These are phyloP conservation scores for Sebastes wilsoni DNA, from an alignment of 2,797 vertebrate genomes.

Conservation along the genomic window DNA sequence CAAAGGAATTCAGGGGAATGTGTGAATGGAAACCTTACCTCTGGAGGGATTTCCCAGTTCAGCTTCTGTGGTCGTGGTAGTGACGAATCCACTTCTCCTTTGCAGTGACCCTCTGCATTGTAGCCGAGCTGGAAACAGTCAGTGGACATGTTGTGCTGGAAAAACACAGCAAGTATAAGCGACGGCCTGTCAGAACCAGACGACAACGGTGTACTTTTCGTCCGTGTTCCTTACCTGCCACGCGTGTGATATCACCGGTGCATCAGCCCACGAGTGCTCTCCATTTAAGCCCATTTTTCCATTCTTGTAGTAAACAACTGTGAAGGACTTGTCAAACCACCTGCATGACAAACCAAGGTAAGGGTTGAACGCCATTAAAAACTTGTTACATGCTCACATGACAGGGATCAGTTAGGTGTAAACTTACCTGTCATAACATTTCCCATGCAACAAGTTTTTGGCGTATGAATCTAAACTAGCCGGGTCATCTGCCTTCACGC, in stretches of 20 bases:
- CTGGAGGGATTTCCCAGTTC: slow-evolving; percentile 87
- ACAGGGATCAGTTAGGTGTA: neutral
- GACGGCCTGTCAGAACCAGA: neutral
- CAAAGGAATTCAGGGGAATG: neutral
- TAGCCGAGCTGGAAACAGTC: slow-evolving; percentile 92
- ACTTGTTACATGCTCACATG: neutral
- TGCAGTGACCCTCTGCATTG: slow-evolving; percentile 89
- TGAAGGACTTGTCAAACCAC: slow-evolving; percentile 90
- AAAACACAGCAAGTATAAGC: slow-evolving; percentile 1
- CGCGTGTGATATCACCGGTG: slow-evolving; percentile 87
- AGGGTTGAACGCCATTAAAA: neutral
- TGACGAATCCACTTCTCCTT: slow-evolving; percentile 82
- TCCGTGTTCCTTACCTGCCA: slow-evolving; percentile 84
- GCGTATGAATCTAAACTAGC: slow-evolving; percentile 86
- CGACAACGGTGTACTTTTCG: neutral
- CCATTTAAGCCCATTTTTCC: slow-evolving; percentile 90
- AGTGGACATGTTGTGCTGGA: slow-evolving; percentile 86
- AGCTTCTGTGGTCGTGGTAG: slow-evolving; percentile 86
- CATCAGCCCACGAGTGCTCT: slow-evolving; percentile 92
- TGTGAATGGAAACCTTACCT: slow-evolving; percentile 71
- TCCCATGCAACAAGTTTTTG: slow-evolving; percentile 88
- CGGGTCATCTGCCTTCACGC: slow-evolving; percentile 83
- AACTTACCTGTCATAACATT: slow-evolving; percentile 89
- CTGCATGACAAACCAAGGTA: slow-evolving; percentile 47
- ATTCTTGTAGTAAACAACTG: slow-evolving; percentile 87